Conservation (phyloP, 2,113 vertebrate species). For the Deroptyus accipitrinus region DNA sequence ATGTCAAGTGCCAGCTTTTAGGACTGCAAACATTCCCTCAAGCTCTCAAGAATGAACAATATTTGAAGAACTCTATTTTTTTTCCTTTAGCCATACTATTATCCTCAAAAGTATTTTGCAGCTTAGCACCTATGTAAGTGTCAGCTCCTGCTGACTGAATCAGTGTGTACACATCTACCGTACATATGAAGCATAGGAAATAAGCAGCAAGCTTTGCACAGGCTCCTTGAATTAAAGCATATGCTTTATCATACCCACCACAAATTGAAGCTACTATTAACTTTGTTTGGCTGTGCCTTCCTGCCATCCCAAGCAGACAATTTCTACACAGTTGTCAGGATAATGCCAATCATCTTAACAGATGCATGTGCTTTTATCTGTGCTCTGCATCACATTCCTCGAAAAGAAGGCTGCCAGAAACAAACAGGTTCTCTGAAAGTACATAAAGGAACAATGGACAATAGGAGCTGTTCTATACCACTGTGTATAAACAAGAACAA, state of each 20-base stretch:
- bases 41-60: background rate
- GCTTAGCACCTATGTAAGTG: background rate
- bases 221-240: background rate
- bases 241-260: background rate
- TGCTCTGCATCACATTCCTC: constrained; percentile 21
- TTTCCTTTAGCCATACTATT: background rate
- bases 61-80: background rate
- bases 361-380: constrained; percentile 11
- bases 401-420: constrained; percentile 21
- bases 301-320: background rate
- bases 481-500: constrained; percentile 49
- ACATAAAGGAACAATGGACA: constrained; percentile 44
- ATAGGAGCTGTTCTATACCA: constrained; percentile 7
- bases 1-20: background rate
- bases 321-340: background rate
- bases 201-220: background rate
- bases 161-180: fast-evolving
- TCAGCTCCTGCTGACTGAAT: background rate
- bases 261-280: background rate
- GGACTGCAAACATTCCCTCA: background rate
- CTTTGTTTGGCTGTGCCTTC: background rate
- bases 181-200: background rate
- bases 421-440: constrained; percentile 41
- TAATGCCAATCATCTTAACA: constrained; percentile 27
- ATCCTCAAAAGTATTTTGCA: background rate